phyloP scores from a whole-genome alignment of 2,888 invertebrate genomes.

The Achlya flavicornis region DNA sequence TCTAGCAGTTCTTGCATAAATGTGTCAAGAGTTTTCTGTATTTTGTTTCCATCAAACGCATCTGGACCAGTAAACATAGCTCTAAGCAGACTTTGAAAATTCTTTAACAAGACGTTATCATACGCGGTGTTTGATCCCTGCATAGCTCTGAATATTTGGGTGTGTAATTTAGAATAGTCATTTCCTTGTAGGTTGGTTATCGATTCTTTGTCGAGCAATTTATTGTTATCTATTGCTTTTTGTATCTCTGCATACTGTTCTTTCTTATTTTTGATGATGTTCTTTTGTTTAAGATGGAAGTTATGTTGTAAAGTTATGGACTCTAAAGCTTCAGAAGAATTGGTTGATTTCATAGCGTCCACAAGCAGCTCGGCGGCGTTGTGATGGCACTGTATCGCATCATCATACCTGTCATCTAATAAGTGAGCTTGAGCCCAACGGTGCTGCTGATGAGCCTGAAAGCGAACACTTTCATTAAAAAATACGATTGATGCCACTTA shows the following conservation, averaged over 20 bases:
- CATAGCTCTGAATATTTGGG: conserved; percentile 86
- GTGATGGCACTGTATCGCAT: conserved; percentile 89
- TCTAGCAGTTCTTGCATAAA: conserved; percentile 88
- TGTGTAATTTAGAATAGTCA: conserved; percentile 77
- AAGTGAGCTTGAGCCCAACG: conserved; percentile 88
- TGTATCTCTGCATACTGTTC: conserved; percentile 76
- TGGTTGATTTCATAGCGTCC: conserved; percentile 85
- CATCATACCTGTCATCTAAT: conserved; percentile 86
- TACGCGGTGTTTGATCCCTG: conserved; percentile 87
- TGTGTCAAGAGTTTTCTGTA: conserved; percentile 84
- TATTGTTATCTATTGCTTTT: conserved; percentile 76
- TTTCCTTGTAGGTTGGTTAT: conserved; percentile 62
- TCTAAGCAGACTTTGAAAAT: conserved; percentile 46
- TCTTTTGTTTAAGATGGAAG: conserved; percentile 88
- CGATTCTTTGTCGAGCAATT: conserved; percentile 68
- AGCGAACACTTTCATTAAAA: not conserved
- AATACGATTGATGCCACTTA: not conserved
- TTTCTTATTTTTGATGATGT: conserved; percentile 84
- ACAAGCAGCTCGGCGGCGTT: conserved; percentile 86
- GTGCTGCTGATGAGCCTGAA: conserved; percentile 90
- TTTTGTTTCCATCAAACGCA: conserved; percentile 73
- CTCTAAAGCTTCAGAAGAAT: conserved; percentile 85
- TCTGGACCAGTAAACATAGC: conserved; percentile 41
- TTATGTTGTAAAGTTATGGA: conserved; percentile 88
- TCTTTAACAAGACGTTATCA: conserved; percentile 62